Evolutionary conservation across 2,888 invertebrate species (phyloP), one percentile per base, ranked within the genome.

Genomic region (Eledone cirrhosa): DNA sequence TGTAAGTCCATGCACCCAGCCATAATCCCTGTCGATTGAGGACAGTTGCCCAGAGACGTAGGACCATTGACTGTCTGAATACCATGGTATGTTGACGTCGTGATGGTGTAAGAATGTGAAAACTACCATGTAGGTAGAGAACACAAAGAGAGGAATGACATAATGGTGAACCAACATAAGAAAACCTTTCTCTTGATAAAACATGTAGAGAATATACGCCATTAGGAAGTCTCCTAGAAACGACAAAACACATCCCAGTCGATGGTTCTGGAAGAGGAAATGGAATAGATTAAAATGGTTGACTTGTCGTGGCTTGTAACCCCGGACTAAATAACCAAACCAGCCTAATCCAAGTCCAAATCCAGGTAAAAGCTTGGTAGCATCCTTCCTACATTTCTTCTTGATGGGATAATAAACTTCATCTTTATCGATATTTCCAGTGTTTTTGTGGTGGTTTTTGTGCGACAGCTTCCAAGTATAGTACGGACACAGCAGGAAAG

Each of bases 81-180:
- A 89, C 90, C 90, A 90, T 0, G 89, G 89, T 16, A 88, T 84
- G 53, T 85, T 85, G 69, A 86, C 83, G 69, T 89, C 89, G 13
- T 84, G 87, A 83, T 90, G 90, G 80, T 90, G 90, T 27, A 90
- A 84, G 77, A 90, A 89, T 1, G 90, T 90, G 74, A 90, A 87
- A 77, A 89, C 82, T 22, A 89, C 87, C 8, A 85, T 83, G 85
- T 86, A 89, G n/a, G 85, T 83, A 19, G 85, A 89, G 77, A 89
- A 89, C 48, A 89, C 82, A 14, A 87, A 80, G 41, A 84, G 82
- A 2, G 90, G 90, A 19, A 87, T 81, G 14, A 85, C 48, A 80
- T 87, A 89, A 82, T 88, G 87, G 76, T 83, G 82, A 22, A 86
- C 27, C 29, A 89, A 79, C 41, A 80, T 82, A 69, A 80, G 41